Evolutionary conservation across 2,797 vertebrate genomes (phyloP).

Genomic region (Hoplostethus atlanticus): DNA sequence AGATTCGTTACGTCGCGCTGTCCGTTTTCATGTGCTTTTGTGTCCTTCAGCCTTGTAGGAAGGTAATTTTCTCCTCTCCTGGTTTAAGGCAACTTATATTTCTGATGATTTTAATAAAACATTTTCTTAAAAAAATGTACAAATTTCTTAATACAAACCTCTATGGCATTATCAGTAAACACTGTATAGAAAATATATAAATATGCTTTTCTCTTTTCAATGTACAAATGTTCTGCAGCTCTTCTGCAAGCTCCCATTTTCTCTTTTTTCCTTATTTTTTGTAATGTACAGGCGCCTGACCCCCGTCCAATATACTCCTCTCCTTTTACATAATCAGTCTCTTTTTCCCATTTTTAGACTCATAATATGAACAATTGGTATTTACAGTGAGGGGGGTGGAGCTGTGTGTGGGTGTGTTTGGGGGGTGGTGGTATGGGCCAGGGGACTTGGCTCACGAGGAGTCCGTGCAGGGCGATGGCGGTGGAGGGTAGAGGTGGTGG

Average conservation of each 20-base stretch:
- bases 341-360: conserved; percentile 81
- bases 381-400: conserved; percentile 85
- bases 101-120: conserved; percentile 96
- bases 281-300: conserved; percentile 80
- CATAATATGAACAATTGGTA: conserved; percentile 84
- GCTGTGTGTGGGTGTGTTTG: neutral
- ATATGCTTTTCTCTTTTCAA: conserved; percentile 92
- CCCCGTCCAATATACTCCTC: conserved; percentile 47
- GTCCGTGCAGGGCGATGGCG: conserved; percentile 97
- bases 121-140: conserved; percentile 91
- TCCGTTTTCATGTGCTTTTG: conserved; percentile 55
- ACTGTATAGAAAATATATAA: conserved; percentile 99
- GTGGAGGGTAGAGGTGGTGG: conserved; percentile 96
- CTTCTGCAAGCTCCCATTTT: conserved; percentile 39
- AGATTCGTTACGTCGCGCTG: conserved; percentile 70
- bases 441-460: conserved; percentile 90
- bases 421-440: neutral
- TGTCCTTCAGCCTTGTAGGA: conserved; percentile 81
- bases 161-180: conserved; percentile 93
- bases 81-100: conserved; percentile 96
- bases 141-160: conserved; percentile 95
- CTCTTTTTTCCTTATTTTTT: conserved; percentile 56
- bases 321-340: conserved; percentile 69
- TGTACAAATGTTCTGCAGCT: conserved; percentile 92
- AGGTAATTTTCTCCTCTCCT: conserved; percentile 81